Evolutionary conservation across 2,888 invertebrate genomes (phyloP).

Genomic region (Morpho achilles): DNA sequence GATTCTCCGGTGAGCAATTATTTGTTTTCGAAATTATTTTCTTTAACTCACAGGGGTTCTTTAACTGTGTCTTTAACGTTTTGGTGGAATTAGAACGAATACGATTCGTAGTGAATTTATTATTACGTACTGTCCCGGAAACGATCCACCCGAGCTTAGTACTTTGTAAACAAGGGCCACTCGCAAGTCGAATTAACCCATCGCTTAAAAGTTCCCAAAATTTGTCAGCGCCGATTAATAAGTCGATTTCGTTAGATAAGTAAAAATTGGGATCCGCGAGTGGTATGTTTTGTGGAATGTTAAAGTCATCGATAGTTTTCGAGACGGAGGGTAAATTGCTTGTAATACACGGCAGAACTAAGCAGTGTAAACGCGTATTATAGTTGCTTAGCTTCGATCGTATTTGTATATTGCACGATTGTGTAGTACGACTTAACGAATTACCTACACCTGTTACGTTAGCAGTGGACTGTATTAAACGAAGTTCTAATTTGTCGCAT

Average conservation of each 20-base stretch:
- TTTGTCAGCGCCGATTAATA: slow-evolving; percentile 27
- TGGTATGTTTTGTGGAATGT: slow-evolving; percentile 16
- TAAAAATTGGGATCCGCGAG: slow-evolving; percentile 23
- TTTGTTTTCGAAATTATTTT: no score
- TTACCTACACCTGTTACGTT: slow-evolving; percentile 27
- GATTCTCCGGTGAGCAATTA: no score
- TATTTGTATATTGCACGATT: slow-evolving; percentile 24
- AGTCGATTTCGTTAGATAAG: slow-evolving; percentile 15
- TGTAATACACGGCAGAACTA: slow-evolving; percentile 23
- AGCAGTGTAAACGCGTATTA: slow-evolving; percentile 19
- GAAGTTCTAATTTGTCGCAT: slow-evolving; percentile 21
- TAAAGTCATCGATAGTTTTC: neutral
- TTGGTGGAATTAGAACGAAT: slow-evolving; percentile 24
- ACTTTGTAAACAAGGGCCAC: slow-evolving; percentile 28
- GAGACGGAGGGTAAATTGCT: neutral
- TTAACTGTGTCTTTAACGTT: slow-evolving; percentile 19
- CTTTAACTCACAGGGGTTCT: no score
- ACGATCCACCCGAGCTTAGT: slow-evolving; percentile 31
- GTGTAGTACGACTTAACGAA: slow-evolving; percentile 21
- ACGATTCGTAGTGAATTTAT: neutral
- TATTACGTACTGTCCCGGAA: slow-evolving; percentile 22
- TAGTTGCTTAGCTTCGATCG: slow-evolving; percentile 16
- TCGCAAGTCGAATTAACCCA: slow-evolving; percentile 22
- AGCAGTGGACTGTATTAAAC: slow-evolving; percentile 31
- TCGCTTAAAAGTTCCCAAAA: slow-evolving; percentile 28